Evolutionary conservation across 2,113 vertebrate genomes (phyloP).

Genomic region (Podarcis raffonei): DNA sequence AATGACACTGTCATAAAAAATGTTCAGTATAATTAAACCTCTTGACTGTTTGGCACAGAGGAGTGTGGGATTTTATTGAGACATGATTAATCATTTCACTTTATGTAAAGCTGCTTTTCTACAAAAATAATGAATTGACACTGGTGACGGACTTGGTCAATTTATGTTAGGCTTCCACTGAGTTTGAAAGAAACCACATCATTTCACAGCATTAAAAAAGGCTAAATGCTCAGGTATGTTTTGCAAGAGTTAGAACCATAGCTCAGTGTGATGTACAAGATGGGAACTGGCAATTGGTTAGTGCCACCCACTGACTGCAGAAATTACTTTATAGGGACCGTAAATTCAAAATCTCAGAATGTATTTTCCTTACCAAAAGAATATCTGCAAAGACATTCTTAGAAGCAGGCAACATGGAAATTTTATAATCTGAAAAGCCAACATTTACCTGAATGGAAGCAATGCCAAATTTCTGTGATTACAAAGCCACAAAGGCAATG

Average conservation of each 20-base stretch:
- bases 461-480: not conserved
- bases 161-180: not conserved
- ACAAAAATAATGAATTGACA: not conserved
- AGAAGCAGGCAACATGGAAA: not conserved
- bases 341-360: not conserved
- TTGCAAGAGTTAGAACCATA: not conserved
- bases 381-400: not conserved
- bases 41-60: not conserved
- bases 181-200: not conserved
- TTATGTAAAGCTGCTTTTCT: not conserved
- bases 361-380: not conserved
- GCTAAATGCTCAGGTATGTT: not conserved
- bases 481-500: not conserved
- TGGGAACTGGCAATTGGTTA: no score
- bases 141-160: not conserved
- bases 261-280: not conserved
- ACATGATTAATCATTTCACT: constrained; percentile 4
- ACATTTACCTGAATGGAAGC: not conserved
- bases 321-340: not conserved
- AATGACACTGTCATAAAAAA: not conserved
- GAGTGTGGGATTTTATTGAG: not conserved
- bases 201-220: not conserved
- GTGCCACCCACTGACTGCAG: not conserved
- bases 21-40: not conserved
- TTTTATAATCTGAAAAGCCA: not conserved